Conservation (phyloP, 1,140 invertebrate genomes). For the Trialeurodes vaporariorum region DNA sequence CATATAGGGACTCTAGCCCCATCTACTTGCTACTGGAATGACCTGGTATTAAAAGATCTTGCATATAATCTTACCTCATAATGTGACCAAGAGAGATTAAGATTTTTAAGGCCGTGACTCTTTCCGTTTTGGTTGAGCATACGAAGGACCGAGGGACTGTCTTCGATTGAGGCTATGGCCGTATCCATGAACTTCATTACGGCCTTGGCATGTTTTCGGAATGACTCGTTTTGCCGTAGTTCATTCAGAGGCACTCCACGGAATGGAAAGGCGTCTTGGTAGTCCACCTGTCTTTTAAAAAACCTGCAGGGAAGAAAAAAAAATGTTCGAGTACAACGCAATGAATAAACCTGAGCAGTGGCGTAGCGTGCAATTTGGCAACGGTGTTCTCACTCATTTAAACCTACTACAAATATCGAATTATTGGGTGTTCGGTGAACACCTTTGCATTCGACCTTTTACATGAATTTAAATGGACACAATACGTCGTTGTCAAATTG, state of each 20-base stretch:
- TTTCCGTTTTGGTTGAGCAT: not conserved
- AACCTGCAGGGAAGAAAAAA: not conserved
- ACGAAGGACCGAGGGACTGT: not conserved
- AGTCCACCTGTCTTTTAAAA: not conserved
- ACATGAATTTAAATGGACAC: no score
- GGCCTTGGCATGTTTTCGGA: not conserved
- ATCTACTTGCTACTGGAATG: no score
- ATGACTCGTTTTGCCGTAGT: not conserved
- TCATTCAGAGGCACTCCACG: not conserved
- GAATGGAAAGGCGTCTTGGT: not conserved
- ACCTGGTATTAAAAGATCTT: no score
- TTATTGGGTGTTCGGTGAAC: not conserved
- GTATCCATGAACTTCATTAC: not conserved
- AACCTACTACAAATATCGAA: not conserved
- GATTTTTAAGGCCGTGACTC: not conserved
- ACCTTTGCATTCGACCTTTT: not conserved
- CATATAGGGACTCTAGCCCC: no score
- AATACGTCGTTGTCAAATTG: no score
- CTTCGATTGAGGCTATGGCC: not conserved
- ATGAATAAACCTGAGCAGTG: no score
- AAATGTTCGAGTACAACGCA: not conserved
- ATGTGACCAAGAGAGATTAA: not conserved
- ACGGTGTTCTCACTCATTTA: no score
- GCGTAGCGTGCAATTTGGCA: no score
- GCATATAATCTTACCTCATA: not conserved